Evolutionary conservation across 2,888 invertebrate genomes (phyloP).

Genomic region (Plebejus anna): DNA sequence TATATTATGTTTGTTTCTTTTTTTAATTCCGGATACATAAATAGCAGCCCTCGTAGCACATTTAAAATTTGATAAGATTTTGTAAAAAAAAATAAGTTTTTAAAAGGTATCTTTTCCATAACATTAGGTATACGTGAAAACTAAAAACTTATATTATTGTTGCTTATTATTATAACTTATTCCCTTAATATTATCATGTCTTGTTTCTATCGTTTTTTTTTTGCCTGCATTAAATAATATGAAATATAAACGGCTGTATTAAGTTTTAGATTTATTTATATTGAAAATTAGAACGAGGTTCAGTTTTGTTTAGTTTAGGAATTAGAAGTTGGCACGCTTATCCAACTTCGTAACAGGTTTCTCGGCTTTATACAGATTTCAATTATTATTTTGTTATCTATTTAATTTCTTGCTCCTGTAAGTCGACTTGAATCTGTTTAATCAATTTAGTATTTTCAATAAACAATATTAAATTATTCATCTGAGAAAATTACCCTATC

Average conservation of each 20-base stretch:
- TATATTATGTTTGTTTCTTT: too few relatives aligned
- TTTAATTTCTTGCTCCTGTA: neutral
- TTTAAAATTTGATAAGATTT: too few relatives aligned
- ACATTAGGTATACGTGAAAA: too few relatives aligned
- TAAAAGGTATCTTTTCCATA: too few relatives aligned
- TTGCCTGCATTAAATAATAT: neutral
- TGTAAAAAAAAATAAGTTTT: too few relatives aligned
- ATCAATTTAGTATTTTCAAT: too few relatives aligned
- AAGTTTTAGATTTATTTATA: neutral
- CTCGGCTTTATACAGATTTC: neutral
- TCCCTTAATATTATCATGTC: neutral
- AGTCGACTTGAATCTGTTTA: neutral
- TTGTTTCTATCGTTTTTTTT: neutral
- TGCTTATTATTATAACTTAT: too few relatives aligned
- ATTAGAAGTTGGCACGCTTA: neutral
- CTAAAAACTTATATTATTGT: too few relatives aligned
- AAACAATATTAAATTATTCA: too few relatives aligned
- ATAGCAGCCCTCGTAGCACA: too few relatives aligned
- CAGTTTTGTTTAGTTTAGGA: slow-evolving; percentile 10
- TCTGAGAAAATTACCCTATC: too few relatives aligned
- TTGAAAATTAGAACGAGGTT: neutral
- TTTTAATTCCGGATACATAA: too few relatives aligned
- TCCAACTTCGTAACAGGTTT: neutral
- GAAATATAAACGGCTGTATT: neutral
- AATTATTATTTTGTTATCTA: neutral